A percentile compares a stretch with the other conserved stretches of the same genome.
phyloP scores from a whole-genome alignment of 2,888 invertebrate genomes.

The Trachelus tabidus region DNA sequence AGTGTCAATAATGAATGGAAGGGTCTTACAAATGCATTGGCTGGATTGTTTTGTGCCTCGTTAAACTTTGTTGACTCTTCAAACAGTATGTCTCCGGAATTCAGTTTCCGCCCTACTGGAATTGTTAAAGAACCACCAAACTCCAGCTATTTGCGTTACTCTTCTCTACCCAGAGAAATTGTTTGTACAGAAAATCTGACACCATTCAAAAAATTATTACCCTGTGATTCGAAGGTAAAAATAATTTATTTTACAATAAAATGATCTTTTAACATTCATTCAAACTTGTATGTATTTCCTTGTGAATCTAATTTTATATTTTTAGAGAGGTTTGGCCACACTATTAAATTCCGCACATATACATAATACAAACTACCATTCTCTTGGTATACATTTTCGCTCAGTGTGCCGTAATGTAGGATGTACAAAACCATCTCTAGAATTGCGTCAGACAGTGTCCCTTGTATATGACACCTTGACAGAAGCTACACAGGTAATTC shows the following conservation, averaged over 20 bases:
- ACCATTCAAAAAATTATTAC: constrained; percentile 97
- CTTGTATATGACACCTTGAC: constrained; percentile 84
- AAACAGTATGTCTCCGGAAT: constrained; percentile 86
- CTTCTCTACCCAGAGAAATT: constrained; percentile 93
- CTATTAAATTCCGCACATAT: constrained; percentile 90
- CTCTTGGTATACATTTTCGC: constrained; percentile 86
- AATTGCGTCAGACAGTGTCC: constrained; percentile 87
- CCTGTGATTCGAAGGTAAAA: constrained; percentile 85
- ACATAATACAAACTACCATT: constrained; percentile 94
- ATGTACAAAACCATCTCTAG: constrained; percentile 75
- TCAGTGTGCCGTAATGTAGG: constrained; percentile 76
- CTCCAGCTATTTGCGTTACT: constrained; percentile 78
- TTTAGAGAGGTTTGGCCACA: constrained; percentile 82
- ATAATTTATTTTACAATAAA: background rate
- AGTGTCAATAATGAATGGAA: constrained; percentile 89
- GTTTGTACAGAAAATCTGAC: constrained; percentile 99
- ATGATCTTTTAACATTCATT: background rate
- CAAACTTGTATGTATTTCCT: background rate
- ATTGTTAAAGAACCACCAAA: constrained; percentile 63
- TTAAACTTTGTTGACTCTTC: constrained; percentile 91
- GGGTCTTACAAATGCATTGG: constrained; percentile 87
- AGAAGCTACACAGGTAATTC: constrained; percentile 50
- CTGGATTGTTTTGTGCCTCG: constrained; percentile 96
- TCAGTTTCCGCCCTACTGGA: constrained; percentile 83
- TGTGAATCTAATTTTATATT: constrained; percentile 8